Conservation (phyloP, 2,113 vertebrate species). For the Meleagris gallopavo region DNA sequence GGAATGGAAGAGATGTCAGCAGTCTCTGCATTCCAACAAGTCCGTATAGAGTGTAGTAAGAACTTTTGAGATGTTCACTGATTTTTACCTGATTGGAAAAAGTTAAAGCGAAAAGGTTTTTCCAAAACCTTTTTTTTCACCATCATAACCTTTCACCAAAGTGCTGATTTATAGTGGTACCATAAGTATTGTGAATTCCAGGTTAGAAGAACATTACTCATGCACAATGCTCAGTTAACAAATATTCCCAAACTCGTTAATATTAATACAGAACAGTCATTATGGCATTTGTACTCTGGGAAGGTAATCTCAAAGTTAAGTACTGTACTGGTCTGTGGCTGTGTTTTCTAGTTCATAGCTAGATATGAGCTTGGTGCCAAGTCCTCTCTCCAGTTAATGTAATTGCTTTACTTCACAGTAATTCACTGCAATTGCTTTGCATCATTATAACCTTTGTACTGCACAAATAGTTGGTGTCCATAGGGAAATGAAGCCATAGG, state of each 20-base stretch:
- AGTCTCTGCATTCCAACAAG: neutral
- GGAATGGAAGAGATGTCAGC: neutral
- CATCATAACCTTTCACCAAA: neutral
- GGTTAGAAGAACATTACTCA: neutral
- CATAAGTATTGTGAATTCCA: neutral
- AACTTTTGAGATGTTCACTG: neutral
- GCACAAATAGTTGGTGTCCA: neutral
- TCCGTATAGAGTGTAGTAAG: neutral
- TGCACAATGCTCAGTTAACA: neutral
- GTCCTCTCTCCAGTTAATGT: neutral
- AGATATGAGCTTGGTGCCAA: neutral
- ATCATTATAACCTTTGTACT: neutral
- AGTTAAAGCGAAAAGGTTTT: neutral
- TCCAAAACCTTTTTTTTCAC: neutral
- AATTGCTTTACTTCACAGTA: neutral
- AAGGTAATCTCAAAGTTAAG: neutral
- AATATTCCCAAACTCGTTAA: neutral
- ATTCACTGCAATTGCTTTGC: neutral
- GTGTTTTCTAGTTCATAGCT: neutral
- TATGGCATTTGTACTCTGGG: neutral
- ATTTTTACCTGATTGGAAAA: neutral
- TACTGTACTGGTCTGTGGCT: neutral
- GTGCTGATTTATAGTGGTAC: neutral
- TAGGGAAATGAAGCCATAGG: neutral
- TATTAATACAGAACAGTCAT: neutral